Percentiles rank a stretch among this genome's conserved stretches.
These are phyloP conservation scores for Harpagoxenus sublaevis DNA, from an alignment of 2,888 invertebrate species.

Conservation along the genomic window DNA sequence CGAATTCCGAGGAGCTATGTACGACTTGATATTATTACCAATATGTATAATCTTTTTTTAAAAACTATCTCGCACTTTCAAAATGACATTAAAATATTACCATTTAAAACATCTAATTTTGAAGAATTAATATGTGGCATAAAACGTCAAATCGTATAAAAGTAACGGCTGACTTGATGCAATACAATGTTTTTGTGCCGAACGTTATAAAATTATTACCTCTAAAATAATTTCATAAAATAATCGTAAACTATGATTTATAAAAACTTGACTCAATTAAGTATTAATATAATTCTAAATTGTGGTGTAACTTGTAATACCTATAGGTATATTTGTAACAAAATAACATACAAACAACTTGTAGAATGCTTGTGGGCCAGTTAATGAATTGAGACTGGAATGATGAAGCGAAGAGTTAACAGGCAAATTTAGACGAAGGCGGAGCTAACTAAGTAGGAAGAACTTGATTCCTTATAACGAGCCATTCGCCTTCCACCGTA, in stretches of 20 bases:
- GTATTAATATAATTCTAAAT: neutral
- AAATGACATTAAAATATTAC: neutral
- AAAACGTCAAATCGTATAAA: neutral
- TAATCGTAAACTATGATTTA: neutral
- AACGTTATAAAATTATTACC: neutral
- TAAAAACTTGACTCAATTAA: neutral
- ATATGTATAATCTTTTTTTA: neutral
- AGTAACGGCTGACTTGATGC: neutral
- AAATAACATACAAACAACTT: neutral
- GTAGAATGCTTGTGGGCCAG: neutral
- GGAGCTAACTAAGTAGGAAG: constrained; percentile 78
- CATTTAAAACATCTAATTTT: neutral
- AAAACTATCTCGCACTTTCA: neutral
- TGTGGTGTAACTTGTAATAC: neutral
- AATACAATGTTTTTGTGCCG: neutral
- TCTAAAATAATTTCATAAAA: neutral
- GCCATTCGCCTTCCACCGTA: constrained; percentile 72
- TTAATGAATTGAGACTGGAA: neutral
- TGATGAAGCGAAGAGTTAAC: neutral
- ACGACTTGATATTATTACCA: neutral
- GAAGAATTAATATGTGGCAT: neutral
- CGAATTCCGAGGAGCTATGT: constrained; percentile 8
- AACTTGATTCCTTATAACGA: constrained; percentile 72
- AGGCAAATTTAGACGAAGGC: constrained; percentile 78
- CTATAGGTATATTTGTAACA: neutral